Base-by-base conservation (phyloP, 2,888 invertebrate genomes). In the Polyommatus icarus region DNA sequence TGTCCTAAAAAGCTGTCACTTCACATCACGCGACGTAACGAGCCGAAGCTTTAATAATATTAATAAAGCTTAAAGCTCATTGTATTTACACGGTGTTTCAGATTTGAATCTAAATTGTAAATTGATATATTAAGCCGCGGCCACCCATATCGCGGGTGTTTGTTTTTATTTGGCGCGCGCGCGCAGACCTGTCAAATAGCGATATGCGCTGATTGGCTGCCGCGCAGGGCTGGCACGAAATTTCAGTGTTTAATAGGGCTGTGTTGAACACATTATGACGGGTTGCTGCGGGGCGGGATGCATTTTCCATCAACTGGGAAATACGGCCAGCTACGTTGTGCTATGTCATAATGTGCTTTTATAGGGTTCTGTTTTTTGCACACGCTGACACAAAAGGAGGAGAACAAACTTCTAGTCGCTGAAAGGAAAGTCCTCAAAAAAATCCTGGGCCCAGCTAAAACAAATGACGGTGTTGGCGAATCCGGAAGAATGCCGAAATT, bases 81-180 rank as follows among this genome's bases (percentile, higher is more conserved):
- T 75, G 46, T 76, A 78, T 77, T 83, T 81, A 83, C 80, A 83
- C 81, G 80, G 81, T 79, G 79, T 79, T 72, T 75, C 80, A 83
- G 84, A 88, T 87, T 84, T 83, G 84, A 85, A 86, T 85, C 85
- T 84, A 84, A 87, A 86, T 85, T 86, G 89, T 90, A 90, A 91
- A 91, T 91, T 90, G 91, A 91, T 91, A 90, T 90, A 90, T 89
- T 89, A 88, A 83, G 80, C 80, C 81, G 81, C 76, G 90, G 85
- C 91, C 91, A 91, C 91, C 91, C 91, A 90, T 82, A 82, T 83
- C 84, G 88, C 82, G 67, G 82, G 77, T 77, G 81, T 81, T 85
- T 79, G 80, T 78, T 81, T 80, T 88, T 88, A 89, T 86, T 87
- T 88, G 89, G 84, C 83, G 86, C 84, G 83, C 82, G 85, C 84